Evolutionary conservation across 2,113 vertebrate genomes (phyloP).

Genomic region (Heliornis fulica): DNA sequence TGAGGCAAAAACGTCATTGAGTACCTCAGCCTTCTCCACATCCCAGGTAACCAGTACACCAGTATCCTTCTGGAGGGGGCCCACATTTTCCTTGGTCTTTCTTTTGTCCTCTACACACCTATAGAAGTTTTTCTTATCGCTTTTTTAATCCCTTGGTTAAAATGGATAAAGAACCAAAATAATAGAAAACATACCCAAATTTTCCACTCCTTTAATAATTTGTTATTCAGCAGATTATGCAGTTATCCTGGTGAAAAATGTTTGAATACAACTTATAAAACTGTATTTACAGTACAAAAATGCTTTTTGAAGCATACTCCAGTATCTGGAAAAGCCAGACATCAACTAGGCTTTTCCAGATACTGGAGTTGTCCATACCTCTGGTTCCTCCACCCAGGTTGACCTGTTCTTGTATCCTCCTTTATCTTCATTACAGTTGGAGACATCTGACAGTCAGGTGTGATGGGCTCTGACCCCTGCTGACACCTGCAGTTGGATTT

Average conservation of each 20-base stretch:
- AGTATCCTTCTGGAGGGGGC: too few species aligned
- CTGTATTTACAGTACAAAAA: background rate
- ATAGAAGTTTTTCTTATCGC: too few species aligned
- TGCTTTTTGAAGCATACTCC: background rate
- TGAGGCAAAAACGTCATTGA: too few species aligned
- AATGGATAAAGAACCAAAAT: background rate
- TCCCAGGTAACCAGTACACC: too few species aligned
- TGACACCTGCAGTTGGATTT: background rate
- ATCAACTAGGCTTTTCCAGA: background rate
- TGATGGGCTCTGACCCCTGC: background rate
- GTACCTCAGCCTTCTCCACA: too few species aligned
- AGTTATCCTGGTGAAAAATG: background rate
- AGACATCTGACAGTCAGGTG: background rate
- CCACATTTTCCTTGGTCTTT: too few species aligned
- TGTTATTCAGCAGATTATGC: background rate
- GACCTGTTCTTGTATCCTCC: background rate
- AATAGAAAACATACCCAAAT: background rate
- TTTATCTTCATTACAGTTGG: background rate
- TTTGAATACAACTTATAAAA: background rate
- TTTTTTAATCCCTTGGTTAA: too few species aligned
- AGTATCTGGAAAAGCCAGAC: too few species aligned
- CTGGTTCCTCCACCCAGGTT: background rate
- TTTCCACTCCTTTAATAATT: background rate
- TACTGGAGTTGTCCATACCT: fast-evolving
- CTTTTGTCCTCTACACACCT: background rate